Conservation (phyloP, 2,113 vertebrate genomes). For the Procavia capensis region DNA sequence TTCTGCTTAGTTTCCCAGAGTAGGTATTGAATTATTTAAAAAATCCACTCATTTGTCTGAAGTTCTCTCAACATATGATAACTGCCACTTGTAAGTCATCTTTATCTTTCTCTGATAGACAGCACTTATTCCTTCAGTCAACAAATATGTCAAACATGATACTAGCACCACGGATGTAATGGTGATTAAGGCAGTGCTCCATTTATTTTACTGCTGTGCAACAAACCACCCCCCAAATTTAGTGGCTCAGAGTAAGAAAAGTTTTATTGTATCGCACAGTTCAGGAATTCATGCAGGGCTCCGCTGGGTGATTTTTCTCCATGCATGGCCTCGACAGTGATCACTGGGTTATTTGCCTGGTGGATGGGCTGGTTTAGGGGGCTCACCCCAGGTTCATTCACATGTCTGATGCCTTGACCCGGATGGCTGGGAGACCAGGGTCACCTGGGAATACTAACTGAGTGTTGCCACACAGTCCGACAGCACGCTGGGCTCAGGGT, state of each 20-base stretch:
- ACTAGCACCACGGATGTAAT: not conserved
- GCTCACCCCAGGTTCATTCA: not conserved
- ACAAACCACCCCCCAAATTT: not conserved
- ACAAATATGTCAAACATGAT: not conserved
- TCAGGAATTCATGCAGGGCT: not conserved
- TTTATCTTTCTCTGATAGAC: constrained; percentile 3
- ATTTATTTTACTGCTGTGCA: not conserved
- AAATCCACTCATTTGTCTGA: constrained; percentile 18
- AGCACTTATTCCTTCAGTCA: not conserved
- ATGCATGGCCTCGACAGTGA: not conserved
- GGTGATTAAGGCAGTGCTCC: not conserved
- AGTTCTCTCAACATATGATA: not conserved
- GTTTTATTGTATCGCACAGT: not conserved
- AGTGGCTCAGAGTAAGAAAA: not conserved
- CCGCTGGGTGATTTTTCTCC: not conserved
- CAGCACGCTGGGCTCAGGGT: not conserved
- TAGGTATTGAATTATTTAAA: not conserved
- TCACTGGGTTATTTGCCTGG: not conserved
- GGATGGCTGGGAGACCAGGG: not conserved
- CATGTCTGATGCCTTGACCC: not conserved
- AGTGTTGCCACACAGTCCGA: not conserved
- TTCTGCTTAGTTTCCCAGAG: not conserved
- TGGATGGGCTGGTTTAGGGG: not conserved
- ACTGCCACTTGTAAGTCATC: not conserved
- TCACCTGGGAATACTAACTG: not conserved